phyloP scores from a whole-genome alignment of 2,888 invertebrate genomes.

The Trichogramma dendrolimi region DNA sequence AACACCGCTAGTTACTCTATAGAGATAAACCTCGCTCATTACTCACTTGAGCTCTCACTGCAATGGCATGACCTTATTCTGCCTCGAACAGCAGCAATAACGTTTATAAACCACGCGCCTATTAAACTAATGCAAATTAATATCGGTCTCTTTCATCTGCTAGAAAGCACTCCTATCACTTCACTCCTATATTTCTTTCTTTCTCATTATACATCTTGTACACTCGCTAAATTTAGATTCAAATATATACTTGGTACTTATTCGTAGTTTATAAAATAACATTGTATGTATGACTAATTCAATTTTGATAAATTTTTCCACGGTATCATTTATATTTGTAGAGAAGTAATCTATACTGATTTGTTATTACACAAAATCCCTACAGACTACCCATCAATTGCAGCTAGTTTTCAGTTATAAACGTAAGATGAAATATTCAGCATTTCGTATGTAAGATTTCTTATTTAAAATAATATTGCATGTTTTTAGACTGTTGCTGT shows the following conservation, averaged over 20 bases:
- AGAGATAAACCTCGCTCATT: constrained; percentile 51
- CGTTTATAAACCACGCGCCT: constrained; percentile 28
- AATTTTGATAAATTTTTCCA: neutral
- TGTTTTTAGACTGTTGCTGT: neutral
- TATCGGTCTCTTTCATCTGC: constrained; percentile 42
- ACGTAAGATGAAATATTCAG: neutral
- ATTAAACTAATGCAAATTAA: constrained; percentile 48
- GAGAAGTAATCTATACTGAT: neutral
- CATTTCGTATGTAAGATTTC: neutral
- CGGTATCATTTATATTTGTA: neutral
- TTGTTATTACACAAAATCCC: neutral
- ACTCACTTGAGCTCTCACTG: constrained; percentile 42
- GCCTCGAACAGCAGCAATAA: constrained; percentile 28
- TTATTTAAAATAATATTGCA: neutral
- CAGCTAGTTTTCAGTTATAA: too few relatives aligned
- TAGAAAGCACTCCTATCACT: constrained; percentile 24
- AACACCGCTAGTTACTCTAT: constrained; percentile 51
- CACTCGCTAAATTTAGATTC: neutral
- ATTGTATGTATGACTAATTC: neutral
- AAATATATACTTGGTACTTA: neutral
- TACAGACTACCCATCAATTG: too few relatives aligned
- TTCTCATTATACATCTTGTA: neutral
- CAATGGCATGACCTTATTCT: constrained; percentile 49
- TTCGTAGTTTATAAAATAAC: neutral
- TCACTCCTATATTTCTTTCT: neutral